Percentiles rank a stretch among this genome's conserved stretches.
Conservation (phyloP, 2,113 vertebrate genomes). For the Pelmatolapia mariae region DNA sequence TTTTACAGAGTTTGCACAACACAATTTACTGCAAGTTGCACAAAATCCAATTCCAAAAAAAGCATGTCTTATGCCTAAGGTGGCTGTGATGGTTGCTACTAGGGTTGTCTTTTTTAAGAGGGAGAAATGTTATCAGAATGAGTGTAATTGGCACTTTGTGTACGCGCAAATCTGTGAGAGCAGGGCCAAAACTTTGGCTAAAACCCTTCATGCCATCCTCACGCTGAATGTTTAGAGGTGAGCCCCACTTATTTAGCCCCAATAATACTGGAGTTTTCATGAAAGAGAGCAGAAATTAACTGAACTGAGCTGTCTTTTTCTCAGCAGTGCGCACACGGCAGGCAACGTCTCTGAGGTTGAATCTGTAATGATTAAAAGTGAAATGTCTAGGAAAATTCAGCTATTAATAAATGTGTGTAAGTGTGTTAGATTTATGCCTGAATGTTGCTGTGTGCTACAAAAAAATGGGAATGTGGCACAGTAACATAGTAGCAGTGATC, state of each 20-base stretch:
- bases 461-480: neutral
- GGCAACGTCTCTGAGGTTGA: neutral
- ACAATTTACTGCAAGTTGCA: neutral
- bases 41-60: neutral
- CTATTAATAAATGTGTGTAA: neutral
- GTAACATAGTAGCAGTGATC: neutral
- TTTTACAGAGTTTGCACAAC: neutral
- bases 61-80: neutral
- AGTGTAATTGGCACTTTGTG: neutral
- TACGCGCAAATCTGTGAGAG: fast-evolving
- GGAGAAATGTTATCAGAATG: neutral
- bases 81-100: neutral
- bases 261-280: neutral
- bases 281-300: neutral
- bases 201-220: neutral
- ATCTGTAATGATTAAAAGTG: neutral
- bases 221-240: neutral
- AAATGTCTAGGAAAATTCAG: neutral
- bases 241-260: neutral
- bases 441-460: neutral
- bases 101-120: neutral
- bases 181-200: neutral
- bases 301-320: neutral
- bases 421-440: neutral
- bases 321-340: neutral